A percentile compares a stretch with the other conserved stretches of the same genome.
These are phyloP conservation scores for Myrmecophaga tridactyla DNA, from an alignment of 2,113 vertebrate species.

Conservation along the genomic window DNA sequence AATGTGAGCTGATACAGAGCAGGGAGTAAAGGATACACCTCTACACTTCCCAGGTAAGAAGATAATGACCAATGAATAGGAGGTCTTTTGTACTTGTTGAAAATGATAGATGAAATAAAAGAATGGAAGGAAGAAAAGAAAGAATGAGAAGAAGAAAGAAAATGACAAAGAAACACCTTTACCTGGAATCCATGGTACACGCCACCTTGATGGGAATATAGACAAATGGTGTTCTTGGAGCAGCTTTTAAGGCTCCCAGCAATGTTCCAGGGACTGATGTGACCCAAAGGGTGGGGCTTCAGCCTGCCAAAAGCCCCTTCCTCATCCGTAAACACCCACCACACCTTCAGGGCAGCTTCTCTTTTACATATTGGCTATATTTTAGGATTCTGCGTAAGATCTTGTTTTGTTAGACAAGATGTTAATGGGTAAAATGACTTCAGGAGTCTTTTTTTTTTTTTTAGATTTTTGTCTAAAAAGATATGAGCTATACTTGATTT, in stretches of 20 bases:
- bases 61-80: not conserved
- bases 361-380: not conserved
- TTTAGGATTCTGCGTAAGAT: not conserved
- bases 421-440: not conserved
- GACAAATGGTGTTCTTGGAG: not conserved
- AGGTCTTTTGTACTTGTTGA: not conserved
- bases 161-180: not conserved
- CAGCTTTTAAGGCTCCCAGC: not conserved
- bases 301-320: not conserved
- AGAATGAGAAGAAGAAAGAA: not conserved
- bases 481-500: not conserved
- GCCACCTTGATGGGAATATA: not conserved
- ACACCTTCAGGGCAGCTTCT: not conserved
- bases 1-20: not conserved
- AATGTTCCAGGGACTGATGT: not conserved
- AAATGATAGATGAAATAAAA: not conserved
- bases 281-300: not conserved
- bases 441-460: not conserved
- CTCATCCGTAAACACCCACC: too few relatives aligned
- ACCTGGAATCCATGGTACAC: not conserved
- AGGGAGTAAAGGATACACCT: not conserved
- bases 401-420: not conserved
- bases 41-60: not conserved
- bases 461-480: conserved; percentile 1
- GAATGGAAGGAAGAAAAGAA: not conserved